These are phyloP conservation scores for Galeopterus variegatus DNA, from an alignment of 2,113 vertebrate genomes.

Conservation along the genomic window DNA sequence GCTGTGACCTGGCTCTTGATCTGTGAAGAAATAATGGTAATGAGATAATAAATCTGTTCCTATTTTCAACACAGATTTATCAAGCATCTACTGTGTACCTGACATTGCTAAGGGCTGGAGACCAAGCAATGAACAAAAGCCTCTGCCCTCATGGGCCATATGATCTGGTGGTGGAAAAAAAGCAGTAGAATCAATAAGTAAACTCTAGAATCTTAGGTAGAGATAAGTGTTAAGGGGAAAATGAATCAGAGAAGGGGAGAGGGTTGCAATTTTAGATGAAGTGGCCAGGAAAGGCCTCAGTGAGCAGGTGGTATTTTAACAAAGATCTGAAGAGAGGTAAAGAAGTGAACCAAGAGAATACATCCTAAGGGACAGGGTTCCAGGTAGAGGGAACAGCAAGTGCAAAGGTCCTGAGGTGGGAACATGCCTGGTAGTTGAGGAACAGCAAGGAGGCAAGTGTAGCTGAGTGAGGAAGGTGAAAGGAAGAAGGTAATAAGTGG, in stretches of 20 bases:
- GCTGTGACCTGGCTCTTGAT: constrained; percentile 32
- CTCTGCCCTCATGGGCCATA: neutral
- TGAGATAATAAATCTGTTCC: constrained; percentile 19
- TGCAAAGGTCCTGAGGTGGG: neutral
- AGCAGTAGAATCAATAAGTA: neutral
- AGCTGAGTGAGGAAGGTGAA: neutral
- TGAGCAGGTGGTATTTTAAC: constrained; percentile 11
- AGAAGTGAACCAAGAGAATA: neutral
- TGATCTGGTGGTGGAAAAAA: neutral
- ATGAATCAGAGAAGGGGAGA: neutral
- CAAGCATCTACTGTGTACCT: neutral
- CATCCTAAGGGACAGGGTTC: neutral
- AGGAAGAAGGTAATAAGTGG: neutral
- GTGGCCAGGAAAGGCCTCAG: constrained; percentile 18
- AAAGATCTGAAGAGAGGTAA: constrained; percentile 44
- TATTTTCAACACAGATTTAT: constrained; percentile 47
- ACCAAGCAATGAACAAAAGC: neutral
- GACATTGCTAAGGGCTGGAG: neutral
- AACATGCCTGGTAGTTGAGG: neutral
- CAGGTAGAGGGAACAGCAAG: neutral
- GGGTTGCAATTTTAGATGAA: constrained; percentile 13
- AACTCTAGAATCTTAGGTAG: constrained; percentile 1
- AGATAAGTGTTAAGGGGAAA: neutral
- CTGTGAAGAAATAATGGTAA: constrained; percentile 41
- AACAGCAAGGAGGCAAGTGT: neutral